Evolutionary conservation across 2,888 invertebrate genomes (phyloP), one percentile per base, ranked within the genome.

Genomic region (Harmothoe impar): DNA sequence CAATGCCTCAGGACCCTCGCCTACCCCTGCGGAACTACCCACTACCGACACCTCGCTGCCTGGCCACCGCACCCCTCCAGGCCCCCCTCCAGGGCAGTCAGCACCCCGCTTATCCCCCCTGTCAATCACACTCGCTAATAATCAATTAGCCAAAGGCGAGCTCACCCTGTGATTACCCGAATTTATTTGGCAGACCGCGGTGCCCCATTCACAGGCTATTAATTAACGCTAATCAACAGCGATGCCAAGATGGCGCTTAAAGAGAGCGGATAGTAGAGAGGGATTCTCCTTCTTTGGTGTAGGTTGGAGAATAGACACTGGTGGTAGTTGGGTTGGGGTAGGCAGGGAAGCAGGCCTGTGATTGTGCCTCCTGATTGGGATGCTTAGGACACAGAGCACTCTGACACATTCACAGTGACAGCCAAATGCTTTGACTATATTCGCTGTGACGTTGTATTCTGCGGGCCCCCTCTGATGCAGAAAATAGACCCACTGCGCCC

Each of bases 151-250:
- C 20, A 72, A n/a, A 72, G 72, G 25, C n/a, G 29, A 5, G 15
- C 72, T 29, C 25, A 29, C 72, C 29, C 25, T 72, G 72, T 72
- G 72, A 72, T 72, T 72, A 72, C 72, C 29, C 29, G 25, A 62
- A 72, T 29, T 72, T 72, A 25, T 72, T 29, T 72, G 72, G 25
- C 25, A 25, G 72, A 17, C 62, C 62, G 62, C 62, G 20, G 43
- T 62, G 20, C 62, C 72, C 72, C 3, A 29, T 72, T 72, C 29
- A 72, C 72, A 29, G 43, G 72, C 29, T 29, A 29, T 72, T 72
- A 72, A 72, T 72, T 72, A 72, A 23, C 25, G n/a, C n/a, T 72
- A 72, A 72, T 72, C 25, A 72, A 15, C 72, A 29, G 29, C 72
- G 25, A 72, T 72, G 5, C 72, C 20, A 23, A 25, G 25, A 25